phyloP scores from a whole-genome alignment of 2,113 vertebrate genomes.

The Rousettus leschenaultii region DNA sequence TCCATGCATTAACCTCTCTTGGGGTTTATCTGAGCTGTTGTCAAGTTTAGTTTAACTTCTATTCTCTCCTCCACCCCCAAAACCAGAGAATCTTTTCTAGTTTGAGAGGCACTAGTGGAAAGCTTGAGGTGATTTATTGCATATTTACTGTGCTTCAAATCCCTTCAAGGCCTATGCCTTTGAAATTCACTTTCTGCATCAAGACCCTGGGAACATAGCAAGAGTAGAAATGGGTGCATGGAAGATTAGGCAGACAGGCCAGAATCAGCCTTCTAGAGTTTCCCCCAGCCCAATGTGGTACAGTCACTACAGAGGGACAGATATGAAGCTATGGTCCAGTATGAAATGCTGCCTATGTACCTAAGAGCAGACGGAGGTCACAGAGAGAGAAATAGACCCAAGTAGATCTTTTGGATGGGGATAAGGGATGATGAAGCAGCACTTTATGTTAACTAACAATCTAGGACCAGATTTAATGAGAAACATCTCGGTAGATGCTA shows the following conservation, averaged over 20 bases:
- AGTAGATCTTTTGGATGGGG: not conserved
- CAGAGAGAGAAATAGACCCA: not conserved
- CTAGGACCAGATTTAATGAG: not conserved
- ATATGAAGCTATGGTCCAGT: not conserved
- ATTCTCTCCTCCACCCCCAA: not conserved
- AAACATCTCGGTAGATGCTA: not conserved
- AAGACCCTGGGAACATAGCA: not conserved
- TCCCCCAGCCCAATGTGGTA: not conserved
- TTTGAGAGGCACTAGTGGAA: not conserved
- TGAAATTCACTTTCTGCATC: not conserved
- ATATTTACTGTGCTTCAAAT: not conserved
- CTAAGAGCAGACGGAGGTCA: not conserved
- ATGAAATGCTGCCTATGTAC: not conserved
- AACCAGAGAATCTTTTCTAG: not conserved
- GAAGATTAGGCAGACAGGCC: not conserved
- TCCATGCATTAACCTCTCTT: not conserved
- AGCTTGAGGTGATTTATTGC: not conserved
- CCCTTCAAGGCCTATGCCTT: not conserved
- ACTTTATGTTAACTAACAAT: not conserved
- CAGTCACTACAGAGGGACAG: not conserved
- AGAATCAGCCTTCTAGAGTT: not conserved
- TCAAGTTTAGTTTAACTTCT: not conserved
- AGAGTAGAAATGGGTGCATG: not conserved
- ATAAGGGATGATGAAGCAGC: not conserved
- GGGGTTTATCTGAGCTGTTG: not conserved